These are phyloP conservation scores for Ceyx cyanopectus DNA, from an alignment of 2,113 vertebrate genomes.

Conservation along the genomic window DNA sequence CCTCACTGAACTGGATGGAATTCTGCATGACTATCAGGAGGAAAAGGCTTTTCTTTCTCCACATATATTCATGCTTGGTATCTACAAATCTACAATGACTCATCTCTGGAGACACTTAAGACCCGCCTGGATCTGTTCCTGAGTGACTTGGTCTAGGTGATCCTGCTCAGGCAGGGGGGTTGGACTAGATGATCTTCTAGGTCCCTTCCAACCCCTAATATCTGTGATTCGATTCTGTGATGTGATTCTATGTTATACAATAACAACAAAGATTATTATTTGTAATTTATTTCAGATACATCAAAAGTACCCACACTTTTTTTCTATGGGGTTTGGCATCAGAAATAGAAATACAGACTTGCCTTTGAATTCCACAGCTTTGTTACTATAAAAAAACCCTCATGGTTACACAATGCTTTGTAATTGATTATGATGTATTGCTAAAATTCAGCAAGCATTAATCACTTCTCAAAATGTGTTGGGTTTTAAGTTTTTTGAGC, in stretches of 20 bases:
- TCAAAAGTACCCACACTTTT: not conserved
- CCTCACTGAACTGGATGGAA: not conserved
- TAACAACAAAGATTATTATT: not conserved
- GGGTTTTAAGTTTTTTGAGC: not conserved
- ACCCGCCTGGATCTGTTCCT: no score
- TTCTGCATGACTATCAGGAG: not conserved
- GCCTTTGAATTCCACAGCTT: constrained; percentile 21
- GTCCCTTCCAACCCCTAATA: no score
- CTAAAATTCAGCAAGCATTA: constrained; percentile 24
- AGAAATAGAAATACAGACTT: not conserved
- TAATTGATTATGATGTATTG: constrained; percentile 2
- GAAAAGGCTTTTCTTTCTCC: not conserved
- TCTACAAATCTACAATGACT: not conserved
- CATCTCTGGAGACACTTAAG: no score
- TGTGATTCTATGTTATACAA: no score
- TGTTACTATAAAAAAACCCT: not conserved
- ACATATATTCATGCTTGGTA: not conserved
- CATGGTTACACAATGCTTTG: not conserved
- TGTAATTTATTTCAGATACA: not conserved
- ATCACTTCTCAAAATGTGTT: constrained; percentile 1
- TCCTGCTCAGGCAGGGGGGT: no score
- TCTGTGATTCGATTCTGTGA: no score
- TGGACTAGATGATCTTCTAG: no score
- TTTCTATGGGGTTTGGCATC: not conserved
- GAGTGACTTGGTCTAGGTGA: no score